Base-by-base conservation (phyloP, 2,888 invertebrate species). In the Coleophora deauratella region DNA sequence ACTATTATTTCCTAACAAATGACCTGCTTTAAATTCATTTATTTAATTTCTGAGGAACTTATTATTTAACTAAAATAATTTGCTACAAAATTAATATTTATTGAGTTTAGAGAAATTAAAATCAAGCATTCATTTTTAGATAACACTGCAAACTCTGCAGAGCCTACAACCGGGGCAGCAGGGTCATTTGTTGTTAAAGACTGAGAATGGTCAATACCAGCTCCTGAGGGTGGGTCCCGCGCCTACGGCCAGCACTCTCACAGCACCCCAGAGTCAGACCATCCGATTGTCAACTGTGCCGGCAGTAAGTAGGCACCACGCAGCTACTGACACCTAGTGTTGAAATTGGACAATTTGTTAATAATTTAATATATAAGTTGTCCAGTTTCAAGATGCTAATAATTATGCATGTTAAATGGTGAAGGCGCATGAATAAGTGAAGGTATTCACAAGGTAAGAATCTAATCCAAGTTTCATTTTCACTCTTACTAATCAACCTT, bases 121-220 rank as follows among this genome's bases (percentile, higher is more conserved):
- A 69, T 55, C 46, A 68, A 65, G 75, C 71, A 67, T 77, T 77
- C 66, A 72, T 79, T 80, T 89, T 88, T 91, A 94, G 91, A 92
- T 95, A 86, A 95, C 96, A 65, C 89, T 96, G 81, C 94, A 95
- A 88, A 89, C 94, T 69, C 88, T 96, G 65, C 93, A 93, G 79
- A 92, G 93, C 72, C 89, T 95, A 55, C 95, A 94, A 86, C 91
- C 94, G 56, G 93, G 94, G 72, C 93, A 95, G 77, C 95, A 94
- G 80, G 94, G 96, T 75, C 89, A 90, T 80, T 89, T 98, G 76
- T 90, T 98, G 72, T 89, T 98, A 77, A 97, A 97, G 89, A 98
- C 97, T 70, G 98, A 98, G 87, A 97, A 95, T 88, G 98, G 98
- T 68, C 96, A 96, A 80, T 95, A 94, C 84, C 97, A 98, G 82